A percentile compares a stretch with the other conserved stretches of the same genome.
These are phyloP conservation scores for Falco rusticolus DNA, from an alignment of 2,797 vertebrate species.

Conservation along the genomic window DNA sequence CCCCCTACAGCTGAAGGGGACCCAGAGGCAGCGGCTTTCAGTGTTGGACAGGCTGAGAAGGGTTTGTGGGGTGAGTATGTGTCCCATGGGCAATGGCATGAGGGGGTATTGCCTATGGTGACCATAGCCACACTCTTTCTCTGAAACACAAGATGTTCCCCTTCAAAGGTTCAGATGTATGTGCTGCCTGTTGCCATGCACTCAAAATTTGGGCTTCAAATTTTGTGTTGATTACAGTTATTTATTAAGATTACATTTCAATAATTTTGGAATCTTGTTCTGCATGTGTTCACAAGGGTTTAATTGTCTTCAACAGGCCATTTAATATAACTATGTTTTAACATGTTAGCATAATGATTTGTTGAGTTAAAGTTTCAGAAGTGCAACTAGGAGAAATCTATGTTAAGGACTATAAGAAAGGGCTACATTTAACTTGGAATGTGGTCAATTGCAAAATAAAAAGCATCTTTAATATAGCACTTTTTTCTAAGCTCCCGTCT, in stretches of 20 bases:
- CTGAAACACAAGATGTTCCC: background rate
- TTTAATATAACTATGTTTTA: background rate
- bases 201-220: background rate
- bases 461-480: background rate
- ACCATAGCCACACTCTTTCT: fast-evolving
- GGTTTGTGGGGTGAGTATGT: background rate
- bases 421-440: background rate
- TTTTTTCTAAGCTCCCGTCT: background rate
- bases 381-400: background rate
- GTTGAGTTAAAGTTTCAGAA: background rate
- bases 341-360: background rate
- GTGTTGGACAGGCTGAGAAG: fast-evolving
- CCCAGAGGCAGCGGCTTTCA: background rate
- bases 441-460: background rate
- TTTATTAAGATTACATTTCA: background rate
- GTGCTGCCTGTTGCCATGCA: background rate
- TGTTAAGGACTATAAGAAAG: background rate
- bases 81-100: background rate
- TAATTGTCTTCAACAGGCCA: background rate
- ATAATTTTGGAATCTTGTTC: background rate
- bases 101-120: background rate
- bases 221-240: background rate
- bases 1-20: fast-evolving
- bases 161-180: background rate
- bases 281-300: background rate